phyloP scores from a whole-genome alignment of 2,797 vertebrate genomes.

The Adelosebastes latens region DNA sequence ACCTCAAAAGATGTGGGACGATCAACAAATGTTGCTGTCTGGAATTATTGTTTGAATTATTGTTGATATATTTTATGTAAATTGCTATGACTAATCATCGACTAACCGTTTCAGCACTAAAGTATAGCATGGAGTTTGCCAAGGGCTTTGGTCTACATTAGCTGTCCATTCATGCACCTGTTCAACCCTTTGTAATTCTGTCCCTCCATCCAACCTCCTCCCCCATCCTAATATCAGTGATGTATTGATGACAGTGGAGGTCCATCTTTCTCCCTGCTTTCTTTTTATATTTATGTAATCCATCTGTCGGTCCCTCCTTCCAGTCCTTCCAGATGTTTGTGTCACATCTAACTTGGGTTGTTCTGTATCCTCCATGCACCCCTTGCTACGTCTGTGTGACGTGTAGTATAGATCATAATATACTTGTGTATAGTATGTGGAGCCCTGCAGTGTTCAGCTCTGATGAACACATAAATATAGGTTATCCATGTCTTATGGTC shows the following conservation, averaged over 20 bases:
- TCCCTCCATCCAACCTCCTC: not conserved
- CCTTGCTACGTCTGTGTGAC: not conserved
- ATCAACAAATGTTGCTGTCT: not conserved
- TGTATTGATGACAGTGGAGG: not conserved
- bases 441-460: slow-evolving; percentile 22
- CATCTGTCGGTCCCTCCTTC: not conserved
- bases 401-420: not conserved
- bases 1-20: not conserved
- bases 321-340: not conserved
- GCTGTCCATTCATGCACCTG: not conserved
- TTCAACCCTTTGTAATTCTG: not conserved
- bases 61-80: not conserved
- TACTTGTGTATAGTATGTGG: not conserved
- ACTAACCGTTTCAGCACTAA: not conserved
- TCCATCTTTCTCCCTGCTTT: not conserved
- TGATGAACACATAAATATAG: slow-evolving; percentile 63
- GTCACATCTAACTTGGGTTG: not conserved
- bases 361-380: not conserved
- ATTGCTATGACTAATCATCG: not conserved
- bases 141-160: not conserved
- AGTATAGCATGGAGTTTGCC: not conserved
- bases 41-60: not conserved
- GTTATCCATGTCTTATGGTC: slow-evolving; percentile 71
- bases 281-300: not conserved
- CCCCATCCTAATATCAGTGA: not conserved